phyloP scores from a whole-genome alignment of 2,888 invertebrate genomes.

The Xanthorhoe spadicearia region DNA sequence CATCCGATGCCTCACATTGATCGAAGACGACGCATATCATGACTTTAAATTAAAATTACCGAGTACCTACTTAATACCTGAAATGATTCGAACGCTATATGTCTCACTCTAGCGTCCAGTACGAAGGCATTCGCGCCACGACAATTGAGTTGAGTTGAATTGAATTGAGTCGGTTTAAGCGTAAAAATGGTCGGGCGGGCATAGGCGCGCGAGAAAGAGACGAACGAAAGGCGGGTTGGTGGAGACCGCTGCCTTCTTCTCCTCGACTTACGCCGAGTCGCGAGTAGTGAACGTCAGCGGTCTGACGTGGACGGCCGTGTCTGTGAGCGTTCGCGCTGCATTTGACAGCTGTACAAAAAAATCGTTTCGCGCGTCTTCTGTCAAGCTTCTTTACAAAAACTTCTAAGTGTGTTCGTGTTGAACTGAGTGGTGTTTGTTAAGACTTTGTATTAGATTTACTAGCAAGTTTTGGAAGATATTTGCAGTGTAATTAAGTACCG shows the following conservation, averaged over 20 bases:
- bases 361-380: conserved; percentile 75
- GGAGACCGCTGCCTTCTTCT: conserved; percentile 84
- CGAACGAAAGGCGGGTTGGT: conserved; percentile 82
- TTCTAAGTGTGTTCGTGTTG: conserved; percentile 68
- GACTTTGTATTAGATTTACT: conserved; percentile 53
- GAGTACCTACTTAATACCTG: conserved; percentile 55
- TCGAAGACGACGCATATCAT: conserved; percentile 38
- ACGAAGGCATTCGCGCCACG: conserved; percentile 81
- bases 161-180: conserved; percentile 84
- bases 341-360: conserved; percentile 73
- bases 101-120: conserved; percentile 83
- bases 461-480: conserved; percentile 56
- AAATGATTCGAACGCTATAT: conserved; percentile 69
- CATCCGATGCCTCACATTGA: conserved; percentile 42
- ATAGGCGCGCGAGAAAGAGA: conserved; percentile 80
- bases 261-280: conserved; percentile 81
- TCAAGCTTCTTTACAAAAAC: conserved; percentile 69
- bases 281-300: conserved; percentile 82
- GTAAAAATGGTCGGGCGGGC: conserved; percentile 83
- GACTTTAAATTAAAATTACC: conserved; percentile 50
- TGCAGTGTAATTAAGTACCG: conserved; percentile 73
- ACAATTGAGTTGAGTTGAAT: conserved; percentile 85
- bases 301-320: conserved; percentile 80
- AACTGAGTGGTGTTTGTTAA: conserved; percentile 57
- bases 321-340: conserved; percentile 61